Base-by-base conservation (phyloP, 1,140 invertebrate species). In the Hydropsyche tenuis region DNA sequence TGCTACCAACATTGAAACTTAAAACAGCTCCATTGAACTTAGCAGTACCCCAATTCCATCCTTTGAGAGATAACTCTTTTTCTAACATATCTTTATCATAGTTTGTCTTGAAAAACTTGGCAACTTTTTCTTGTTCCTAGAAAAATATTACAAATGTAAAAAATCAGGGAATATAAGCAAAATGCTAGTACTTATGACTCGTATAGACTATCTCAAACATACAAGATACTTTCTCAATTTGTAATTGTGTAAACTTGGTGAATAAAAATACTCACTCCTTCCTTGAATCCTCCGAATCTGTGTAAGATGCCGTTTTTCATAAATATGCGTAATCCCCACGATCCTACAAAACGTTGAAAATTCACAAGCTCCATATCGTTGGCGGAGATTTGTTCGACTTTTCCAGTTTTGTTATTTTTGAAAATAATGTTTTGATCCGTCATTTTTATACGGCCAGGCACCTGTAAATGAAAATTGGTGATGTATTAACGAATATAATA, bases 1-100 rank as follows among this genome's bases (percentile, higher is more conserved):
- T 89, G 68, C 91, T 90, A 14, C 95, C 94, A 51, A 99, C 91
- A 81, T 98, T 93, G 84, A 99, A 99, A 80, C 92, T 94, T 0
- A 99, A 82, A 1, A 94, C 90, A 64, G 96, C 93, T 23, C 96
- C 97, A 81, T 91, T 90, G 82, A 99, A 99, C 78, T 96, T 94
- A 11, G 95, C 94, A 0, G 93, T 94, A 60, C 98, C 98, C 95
- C 98, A 99, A 85, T 99, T 99, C 97, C 97, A 99, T 4, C 98
- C 98, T 85, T 97, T 99, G 0, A 99, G 85, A 79, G 94, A 95
- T 42, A 97, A 83, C 79, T 99, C 97, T 80, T 96, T 96, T 82
- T 94, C 93, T 72, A 96, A 82, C 92, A 95, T 90, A 78, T 95
- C 89, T 80, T 93, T 92, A 60, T 93, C 90, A 77, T 96, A 97